Evolutionary conservation across 2,888 invertebrate genomes (phyloP).

Genomic region (Monochamus alternatus): DNA sequence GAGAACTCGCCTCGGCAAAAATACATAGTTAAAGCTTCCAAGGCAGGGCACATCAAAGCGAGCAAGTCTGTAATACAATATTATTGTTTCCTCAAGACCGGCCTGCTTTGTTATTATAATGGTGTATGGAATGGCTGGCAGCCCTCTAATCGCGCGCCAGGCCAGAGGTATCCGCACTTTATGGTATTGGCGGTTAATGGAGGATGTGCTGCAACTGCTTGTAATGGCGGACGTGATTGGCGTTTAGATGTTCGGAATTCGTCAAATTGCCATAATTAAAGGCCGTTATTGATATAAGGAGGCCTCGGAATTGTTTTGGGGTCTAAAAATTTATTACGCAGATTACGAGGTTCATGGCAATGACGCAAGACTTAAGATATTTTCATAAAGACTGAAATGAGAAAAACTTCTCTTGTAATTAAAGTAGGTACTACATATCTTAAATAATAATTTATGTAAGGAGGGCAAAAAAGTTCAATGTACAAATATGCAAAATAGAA

Average conservation of each 20-base stretch:
- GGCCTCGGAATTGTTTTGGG: neutral
- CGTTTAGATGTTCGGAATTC: conserved; percentile 49
- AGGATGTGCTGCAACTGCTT: conserved; percentile 52
- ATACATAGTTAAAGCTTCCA: conserved; percentile 30
- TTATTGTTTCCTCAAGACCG: conserved; percentile 35
- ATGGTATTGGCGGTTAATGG: conserved; percentile 48
- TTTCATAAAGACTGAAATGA: too few relatives aligned
- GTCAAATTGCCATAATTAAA: conserved; percentile 54
- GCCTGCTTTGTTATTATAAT: conserved; percentile 33
- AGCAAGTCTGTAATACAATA: conserved; percentile 26
- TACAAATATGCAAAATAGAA: too few relatives aligned
- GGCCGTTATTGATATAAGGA: conserved; percentile 25
- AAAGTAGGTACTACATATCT: too few relatives aligned
- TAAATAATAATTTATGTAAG: too few relatives aligned
- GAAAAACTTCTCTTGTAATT: too few relatives aligned
- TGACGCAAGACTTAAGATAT: too few relatives aligned
- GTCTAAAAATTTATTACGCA: neutral
- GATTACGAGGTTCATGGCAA: neutral
- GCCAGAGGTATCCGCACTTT: conserved; percentile 36
- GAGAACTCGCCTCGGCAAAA: conserved; percentile 15
- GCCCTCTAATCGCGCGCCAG: conserved; percentile 15
- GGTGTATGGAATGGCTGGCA: conserved; percentile 23
- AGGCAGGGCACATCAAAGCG: conserved; percentile 29
- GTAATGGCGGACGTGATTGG: conserved; percentile 54
- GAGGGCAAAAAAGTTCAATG: too few relatives aligned